A percentile compares a stretch with the other conserved stretches of the same genome.
Evolutionary conservation across 2,113 vertebrate genomes (phyloP).

Genomic region (Pseudorasbora parva): DNA sequence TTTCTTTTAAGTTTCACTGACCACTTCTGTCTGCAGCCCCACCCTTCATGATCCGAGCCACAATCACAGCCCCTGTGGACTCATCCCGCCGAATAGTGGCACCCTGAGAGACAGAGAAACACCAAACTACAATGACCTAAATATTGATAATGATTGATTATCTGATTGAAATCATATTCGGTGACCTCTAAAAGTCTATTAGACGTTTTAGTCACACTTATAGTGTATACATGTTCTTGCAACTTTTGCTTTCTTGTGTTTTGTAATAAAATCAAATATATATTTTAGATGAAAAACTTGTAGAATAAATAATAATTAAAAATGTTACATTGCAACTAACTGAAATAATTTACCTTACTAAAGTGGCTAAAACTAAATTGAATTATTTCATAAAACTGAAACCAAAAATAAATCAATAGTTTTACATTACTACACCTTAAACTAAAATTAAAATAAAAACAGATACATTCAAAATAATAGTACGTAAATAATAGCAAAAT

Average conservation of each 20-base stretch:
- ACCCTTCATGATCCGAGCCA: conserved; percentile 94
- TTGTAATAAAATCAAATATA: not conserved
- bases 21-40: conserved; percentile 93
- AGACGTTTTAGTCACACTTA: not conserved
- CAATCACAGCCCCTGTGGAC: conserved; percentile 85
- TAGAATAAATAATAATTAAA: no score
- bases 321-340: no score
- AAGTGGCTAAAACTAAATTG: no score
- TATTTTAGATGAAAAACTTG: no score
- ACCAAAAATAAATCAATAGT: no score
- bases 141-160: no score
- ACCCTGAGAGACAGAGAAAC: conserved; percentile 75
- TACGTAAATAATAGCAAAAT: not conserved
- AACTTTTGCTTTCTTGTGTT: not conserved
- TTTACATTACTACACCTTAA: no score
- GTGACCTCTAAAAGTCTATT: not conserved
- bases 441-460: no score
- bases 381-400: no score
- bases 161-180: not conserved
- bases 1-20: conserved; percentile 61
- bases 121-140: not conserved
- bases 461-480: no score
- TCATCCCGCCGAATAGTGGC: conserved; percentile 94
- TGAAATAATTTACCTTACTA: no score
- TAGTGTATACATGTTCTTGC: not conserved